Conservation (phyloP, 2,888 invertebrate species). For the Xylota sylvarum region DNA sequence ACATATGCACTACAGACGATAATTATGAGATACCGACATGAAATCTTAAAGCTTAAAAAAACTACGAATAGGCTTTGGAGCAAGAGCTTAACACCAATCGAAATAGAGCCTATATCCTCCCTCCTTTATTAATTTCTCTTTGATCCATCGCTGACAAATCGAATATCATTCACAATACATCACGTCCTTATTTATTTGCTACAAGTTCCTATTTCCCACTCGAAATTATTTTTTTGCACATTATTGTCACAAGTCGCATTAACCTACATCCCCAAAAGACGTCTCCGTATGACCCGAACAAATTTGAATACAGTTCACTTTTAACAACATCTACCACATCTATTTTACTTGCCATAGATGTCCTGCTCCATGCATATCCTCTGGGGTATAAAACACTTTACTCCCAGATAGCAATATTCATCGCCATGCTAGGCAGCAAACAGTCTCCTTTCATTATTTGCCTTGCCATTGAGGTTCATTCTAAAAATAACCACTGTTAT, state of each 20-base stretch:
- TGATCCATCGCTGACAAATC: too few species aligned
- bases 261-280: background rate
- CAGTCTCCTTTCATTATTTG: slow-evolving; percentile 44
- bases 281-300: background rate
- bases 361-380: slow-evolving; percentile 1
- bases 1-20: too few species aligned
- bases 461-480: slow-evolving; percentile 51
- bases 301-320: background rate
- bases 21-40: too few species aligned
- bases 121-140: too few species aligned
- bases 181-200: too few species aligned
- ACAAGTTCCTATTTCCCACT: background rate
- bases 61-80: too few species aligned
- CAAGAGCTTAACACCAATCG: too few species aligned
- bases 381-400: slow-evolving; percentile 16
- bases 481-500: slow-evolving; percentile 64
- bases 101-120: too few species aligned
- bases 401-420: slow-evolving; percentile 7
- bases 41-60: too few species aligned
- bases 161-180: too few species aligned
- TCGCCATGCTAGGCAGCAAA: slow-evolving; percentile 7
- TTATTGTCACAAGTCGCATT: background rate
- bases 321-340: slow-evolving; percentile 1
- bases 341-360: background rate
- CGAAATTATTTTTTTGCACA: background rate